phyloP scores from a whole-genome alignment of 2,888 invertebrate genomes.

The Pediacus dermestoides region DNA sequence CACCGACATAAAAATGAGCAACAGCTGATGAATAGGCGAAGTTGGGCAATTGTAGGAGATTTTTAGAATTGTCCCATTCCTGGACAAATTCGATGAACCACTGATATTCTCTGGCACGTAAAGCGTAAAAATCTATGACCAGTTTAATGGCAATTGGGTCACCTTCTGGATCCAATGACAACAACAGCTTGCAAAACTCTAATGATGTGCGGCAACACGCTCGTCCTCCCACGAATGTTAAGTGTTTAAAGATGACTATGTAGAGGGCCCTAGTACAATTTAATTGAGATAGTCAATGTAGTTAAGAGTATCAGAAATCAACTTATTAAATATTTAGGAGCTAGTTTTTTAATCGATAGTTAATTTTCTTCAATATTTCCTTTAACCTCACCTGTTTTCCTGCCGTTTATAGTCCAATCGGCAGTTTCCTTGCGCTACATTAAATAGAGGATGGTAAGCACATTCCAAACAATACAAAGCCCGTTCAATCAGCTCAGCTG shows the following conservation, averaged over 20 bases:
- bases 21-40: slow-evolving; percentile 79
- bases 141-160: slow-evolving; percentile 77
- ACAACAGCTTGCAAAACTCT: slow-evolving; percentile 79
- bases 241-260: slow-evolving; percentile 76
- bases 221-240: slow-evolving; percentile 71
- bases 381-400: slow-evolving; percentile 84
- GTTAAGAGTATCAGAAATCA: not conserved
- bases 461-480: slow-evolving; percentile 74
- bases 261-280: slow-evolving; percentile 63
- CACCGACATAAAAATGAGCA: slow-evolving; percentile 61
- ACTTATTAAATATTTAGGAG: slow-evolving; percentile 2
- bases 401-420: slow-evolving; percentile 73
- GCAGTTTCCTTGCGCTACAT: slow-evolving; percentile 68
- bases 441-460: slow-evolving; percentile 76
- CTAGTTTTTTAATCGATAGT: slow-evolving; percentile 1
- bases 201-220: slow-evolving; percentile 84
- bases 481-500: slow-evolving; percentile 74
- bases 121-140: slow-evolving; percentile 77
- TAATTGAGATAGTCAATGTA: too few species aligned
- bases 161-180: slow-evolving; percentile 69
- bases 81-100: slow-evolving; percentile 58
- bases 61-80: slow-evolving; percentile 61
- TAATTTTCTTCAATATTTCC: slow-evolving; percentile 22
- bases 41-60: slow-evolving; percentile 80
- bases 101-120: slow-evolving; percentile 68